Base-by-base conservation (phyloP, 2,888 invertebrate genomes). In the Athetis lepigone region DNA sequence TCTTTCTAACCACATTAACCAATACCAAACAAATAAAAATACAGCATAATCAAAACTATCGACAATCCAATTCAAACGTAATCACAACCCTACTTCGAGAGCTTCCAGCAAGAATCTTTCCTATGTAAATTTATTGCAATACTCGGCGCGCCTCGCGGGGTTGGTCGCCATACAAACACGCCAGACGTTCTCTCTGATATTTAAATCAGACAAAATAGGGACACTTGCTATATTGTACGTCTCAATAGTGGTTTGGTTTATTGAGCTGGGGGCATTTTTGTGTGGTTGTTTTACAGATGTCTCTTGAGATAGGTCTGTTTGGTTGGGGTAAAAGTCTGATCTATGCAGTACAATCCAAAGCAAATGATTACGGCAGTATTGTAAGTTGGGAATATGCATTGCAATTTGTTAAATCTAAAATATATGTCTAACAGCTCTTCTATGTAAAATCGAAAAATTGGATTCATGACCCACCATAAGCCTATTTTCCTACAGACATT, bases 121-220 rank as follows among this genome's bases (percentile, higher is more conserved):
- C 58, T 54, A 78, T 75, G 79, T 74, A 70, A 76, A 76, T 75
- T 79, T 79, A 79, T 76, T 79, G 66, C 79, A 76, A 70, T 64
- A 70, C 58, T 47, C 66, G 58, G 55, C 60, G 56, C 39, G 59
- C 73, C 65, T 46, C 39, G 72, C 61, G 50, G 64, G 55, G 27
- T 58, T 50, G 77, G 47, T 58, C 71, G 60, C 66, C 51, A 21
- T 47, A 57, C 76, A 70, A 76, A 79, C 67, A 70, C 27, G 40
- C 67, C 63, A 61, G 63, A 61, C 72, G 49, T 50, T 57, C 46
- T 45, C 61, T 64, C 58, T 64, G 77, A 77, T 77, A 77, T 77
- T 77, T 76, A 77, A 77, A 77, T 77, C 68, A 57, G 72, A 76
- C 77, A 79, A 77, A 76, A 61, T 71, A 70, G 62, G 57, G 61